phyloP scores from a whole-genome alignment of 2,113 vertebrate genomes.

The Psettodes erumei region DNA sequence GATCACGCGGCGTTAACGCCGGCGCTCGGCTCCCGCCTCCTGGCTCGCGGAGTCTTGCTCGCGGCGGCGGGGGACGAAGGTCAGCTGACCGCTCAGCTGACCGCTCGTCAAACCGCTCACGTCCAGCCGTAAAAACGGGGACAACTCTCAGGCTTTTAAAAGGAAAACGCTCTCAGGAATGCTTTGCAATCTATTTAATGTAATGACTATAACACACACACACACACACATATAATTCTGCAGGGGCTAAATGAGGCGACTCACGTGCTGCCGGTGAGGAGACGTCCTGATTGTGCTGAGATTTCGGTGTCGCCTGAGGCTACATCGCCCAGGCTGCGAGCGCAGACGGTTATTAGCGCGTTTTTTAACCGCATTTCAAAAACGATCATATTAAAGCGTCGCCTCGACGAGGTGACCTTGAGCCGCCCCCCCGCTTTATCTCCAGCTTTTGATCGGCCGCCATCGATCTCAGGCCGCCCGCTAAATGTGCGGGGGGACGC shows the following conservation, averaged over 20 bases:
- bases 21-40: slow-evolving; percentile 25
- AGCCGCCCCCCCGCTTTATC: slow-evolving; percentile 54
- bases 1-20: slow-evolving; percentile 31
- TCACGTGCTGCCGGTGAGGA: slow-evolving; percentile 8
- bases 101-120: slow-evolving; percentile 56
- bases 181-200: slow-evolving; percentile 58
- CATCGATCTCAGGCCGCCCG: slow-evolving; percentile 69
- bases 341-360: slow-evolving; percentile 26
- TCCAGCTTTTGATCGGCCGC: slow-evolving; percentile 64
- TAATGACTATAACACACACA: slow-evolving; percentile 49
- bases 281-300: slow-evolving; percentile 29
- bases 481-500: slow-evolving; percentile 63
- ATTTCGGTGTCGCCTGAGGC: slow-evolving; percentile 20
- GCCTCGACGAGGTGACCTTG: slow-evolving; percentile 59
- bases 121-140: slow-evolving; percentile 40
- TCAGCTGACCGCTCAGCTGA: slow-evolving; percentile 30
- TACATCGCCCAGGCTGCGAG: slow-evolving; percentile 4
- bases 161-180: slow-evolving; percentile 54
- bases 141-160: slow-evolving; percentile 56
- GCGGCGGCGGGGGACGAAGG: slow-evolving; percentile 25
- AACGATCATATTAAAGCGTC: background rate
- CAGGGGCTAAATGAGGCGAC: slow-evolving; percentile 32
- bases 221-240: slow-evolving; percentile 29
- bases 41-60: slow-evolving; percentile 19
- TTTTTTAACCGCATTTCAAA: background rate